These are phyloP conservation scores for Trichoplusia ni DNA, from an alignment of 1,140 invertebrate species.

Conservation along the genomic window DNA sequence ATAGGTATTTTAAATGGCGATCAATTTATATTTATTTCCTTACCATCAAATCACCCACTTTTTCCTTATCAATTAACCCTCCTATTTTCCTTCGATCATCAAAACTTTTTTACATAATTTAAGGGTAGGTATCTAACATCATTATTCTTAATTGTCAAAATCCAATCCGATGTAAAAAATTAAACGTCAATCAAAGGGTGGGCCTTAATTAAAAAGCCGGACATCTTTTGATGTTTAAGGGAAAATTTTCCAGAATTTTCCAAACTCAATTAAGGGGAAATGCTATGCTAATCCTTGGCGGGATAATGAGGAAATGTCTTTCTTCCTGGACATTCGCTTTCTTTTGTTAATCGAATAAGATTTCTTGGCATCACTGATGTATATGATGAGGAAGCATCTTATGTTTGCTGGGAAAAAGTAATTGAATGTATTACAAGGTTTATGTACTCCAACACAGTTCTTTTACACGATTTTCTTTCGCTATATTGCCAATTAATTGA, in stretches of 20 bases:
- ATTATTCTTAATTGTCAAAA: conserved; percentile 19
- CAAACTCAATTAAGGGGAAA: background rate
- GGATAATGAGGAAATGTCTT: background rate
- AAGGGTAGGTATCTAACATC: background rate
- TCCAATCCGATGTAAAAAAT: conserved; percentile 1
- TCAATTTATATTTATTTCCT: background rate
- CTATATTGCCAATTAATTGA: too few relatives aligned
- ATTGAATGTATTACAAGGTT: too few relatives aligned
- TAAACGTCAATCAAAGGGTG: conserved; percentile 11
- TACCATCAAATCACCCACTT: background rate
- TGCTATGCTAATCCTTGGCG: background rate
- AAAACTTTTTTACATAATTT: background rate
- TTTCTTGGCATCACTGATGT: too few relatives aligned
- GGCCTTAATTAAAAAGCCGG: conserved; percentile 5
- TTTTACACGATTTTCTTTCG: too few relatives aligned
- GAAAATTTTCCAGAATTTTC: background rate
- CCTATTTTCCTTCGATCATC: background rate
- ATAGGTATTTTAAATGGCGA: too few relatives aligned
- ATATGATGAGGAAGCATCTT: too few relatives aligned
- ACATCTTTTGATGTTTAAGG: conserved; percentile 1
- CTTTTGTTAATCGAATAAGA: too few relatives aligned
- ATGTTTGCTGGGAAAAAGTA: too few relatives aligned
- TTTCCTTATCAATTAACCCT: background rate
- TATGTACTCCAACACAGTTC: too few relatives aligned
- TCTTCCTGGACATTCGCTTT: background rate